phyloP scores from a whole-genome alignment of 2,113 vertebrate species.

The Apeltes quadracus region DNA sequence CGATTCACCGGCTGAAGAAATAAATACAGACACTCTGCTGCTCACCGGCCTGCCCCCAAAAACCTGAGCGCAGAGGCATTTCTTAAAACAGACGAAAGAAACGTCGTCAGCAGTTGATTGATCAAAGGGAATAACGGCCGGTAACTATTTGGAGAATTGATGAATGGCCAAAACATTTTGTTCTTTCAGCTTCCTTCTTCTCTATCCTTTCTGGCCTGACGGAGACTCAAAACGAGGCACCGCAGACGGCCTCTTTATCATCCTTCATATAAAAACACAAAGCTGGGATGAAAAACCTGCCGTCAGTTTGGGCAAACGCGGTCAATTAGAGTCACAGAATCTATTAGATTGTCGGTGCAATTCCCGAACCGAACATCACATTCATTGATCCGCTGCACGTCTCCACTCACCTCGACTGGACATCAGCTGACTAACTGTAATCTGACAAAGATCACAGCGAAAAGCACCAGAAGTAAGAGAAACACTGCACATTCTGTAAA shows the following conservation, averaged over 20 bases:
- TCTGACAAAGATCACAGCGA: neutral
- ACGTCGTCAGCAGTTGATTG: neutral
- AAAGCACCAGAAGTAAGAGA: neutral
- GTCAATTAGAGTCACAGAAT: neutral
- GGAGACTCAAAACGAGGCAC: no score
- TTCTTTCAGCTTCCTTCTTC: neutral
- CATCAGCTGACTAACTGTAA: no score
- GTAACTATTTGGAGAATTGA: neutral
- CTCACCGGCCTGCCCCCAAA: neutral
- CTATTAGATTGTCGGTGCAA: neutral
- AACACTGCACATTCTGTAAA: neutral
- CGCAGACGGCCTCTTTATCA: no score
- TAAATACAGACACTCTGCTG: neutral
- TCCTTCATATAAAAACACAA: no score
- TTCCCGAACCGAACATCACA: neutral
- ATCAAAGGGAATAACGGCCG: neutral
- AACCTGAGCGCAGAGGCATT: neutral
- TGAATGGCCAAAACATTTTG: neutral
- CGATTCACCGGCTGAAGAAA: slow-evolving; percentile 16
- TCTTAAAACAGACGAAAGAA: neutral
- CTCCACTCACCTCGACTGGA: no score
- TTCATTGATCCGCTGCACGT: no score
- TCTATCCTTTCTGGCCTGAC: neutral
- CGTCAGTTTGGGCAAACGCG: neutral
- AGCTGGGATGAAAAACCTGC: neutral